Conservation (phyloP, 1,140 invertebrate genomes). For the Pseudobourletiella spinata region DNA sequence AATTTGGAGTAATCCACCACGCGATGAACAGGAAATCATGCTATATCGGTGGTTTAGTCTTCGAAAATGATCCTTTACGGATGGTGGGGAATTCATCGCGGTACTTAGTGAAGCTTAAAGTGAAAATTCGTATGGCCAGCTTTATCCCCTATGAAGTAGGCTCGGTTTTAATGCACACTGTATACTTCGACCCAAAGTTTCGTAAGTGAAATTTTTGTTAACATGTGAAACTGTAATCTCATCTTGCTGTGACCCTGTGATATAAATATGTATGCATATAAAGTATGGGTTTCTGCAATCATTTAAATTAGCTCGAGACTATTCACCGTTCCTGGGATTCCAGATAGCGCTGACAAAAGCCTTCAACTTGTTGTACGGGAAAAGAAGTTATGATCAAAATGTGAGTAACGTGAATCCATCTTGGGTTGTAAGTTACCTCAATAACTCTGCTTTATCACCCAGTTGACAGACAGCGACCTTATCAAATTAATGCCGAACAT, state of each 20-base stretch:
- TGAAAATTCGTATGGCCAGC: not conserved
- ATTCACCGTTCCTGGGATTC: not conserved
- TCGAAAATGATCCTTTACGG: not conserved
- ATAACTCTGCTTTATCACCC: not conserved
- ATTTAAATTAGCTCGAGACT: not conserved
- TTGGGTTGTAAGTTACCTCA: not conserved
- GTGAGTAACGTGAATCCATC: not conserved
- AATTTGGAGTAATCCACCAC: conserved; percentile 5
- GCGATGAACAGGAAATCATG: not conserved
- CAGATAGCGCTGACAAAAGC: not conserved
- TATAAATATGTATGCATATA: too few species aligned
- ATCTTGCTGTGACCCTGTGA: too few species aligned
- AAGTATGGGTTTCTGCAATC: too few species aligned
- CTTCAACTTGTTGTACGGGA: not conserved
- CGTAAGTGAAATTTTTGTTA: not conserved
- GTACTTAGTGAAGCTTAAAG: not conserved
- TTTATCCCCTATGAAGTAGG: conserved; percentile 3
- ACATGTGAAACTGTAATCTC: not conserved
- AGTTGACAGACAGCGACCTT: not conserved
- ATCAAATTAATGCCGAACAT: not conserved
- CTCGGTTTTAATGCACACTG: not conserved
- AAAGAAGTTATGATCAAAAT: too few species aligned
- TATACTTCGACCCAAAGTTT: not conserved
- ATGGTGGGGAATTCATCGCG: not conserved
- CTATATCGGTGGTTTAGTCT: conserved; percentile 6